Evolutionary conservation across 1,140 invertebrate species (phyloP), one percentile per base, ranked within the genome.

Genomic region (Saccostrea echinata): DNA sequence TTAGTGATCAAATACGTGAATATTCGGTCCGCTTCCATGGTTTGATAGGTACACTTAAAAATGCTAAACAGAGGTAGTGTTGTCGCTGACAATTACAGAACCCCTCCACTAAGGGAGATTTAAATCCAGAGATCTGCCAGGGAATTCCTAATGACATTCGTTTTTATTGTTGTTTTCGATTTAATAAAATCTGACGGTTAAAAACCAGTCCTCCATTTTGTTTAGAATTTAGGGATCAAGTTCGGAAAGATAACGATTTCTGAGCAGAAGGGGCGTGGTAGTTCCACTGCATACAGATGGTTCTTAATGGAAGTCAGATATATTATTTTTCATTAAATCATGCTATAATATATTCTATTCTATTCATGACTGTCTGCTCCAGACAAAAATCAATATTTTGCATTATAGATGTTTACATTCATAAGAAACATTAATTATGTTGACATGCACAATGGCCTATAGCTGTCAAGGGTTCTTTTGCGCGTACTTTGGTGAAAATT

Each of bases 131-230:
- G 24, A 16, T 71, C 24, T 71, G 68, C 68, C 68, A 71, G 30
- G 64, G 68, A 71, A 71, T 71, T 71, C 68, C 27, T 71, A 71
- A 71, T 71, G 68, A 30, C 68, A 33, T 71, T 71, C 68, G 27
- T 71, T 71, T 71, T 71, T 71, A 71, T 71, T 71, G 68, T 71
- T 71, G 68, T 71, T 71, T 71, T 13, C 24, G 68, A 30, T 71
- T 71, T 71, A 71, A 24, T 71, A 24, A 71, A 68, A 30, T 71
- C 68, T 71, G 24, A 13, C 68, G 24, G 24, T 71, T 71, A 71
- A 71, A 71, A 27, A 33, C 30, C 24, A 13, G 68, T 71, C 6
- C 24, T 13, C 13, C 8, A 24, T 30, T 71, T 57, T 57, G 3
- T 57, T 16, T 18, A 57, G 13, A 55, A 57, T 16, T 57, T 4